Percentiles rank a stretch among this genome's conserved stretches.
These are phyloP conservation scores for Coilia nasus DNA, from an alignment of 2,797 vertebrate species.

Conservation along the genomic window DNA sequence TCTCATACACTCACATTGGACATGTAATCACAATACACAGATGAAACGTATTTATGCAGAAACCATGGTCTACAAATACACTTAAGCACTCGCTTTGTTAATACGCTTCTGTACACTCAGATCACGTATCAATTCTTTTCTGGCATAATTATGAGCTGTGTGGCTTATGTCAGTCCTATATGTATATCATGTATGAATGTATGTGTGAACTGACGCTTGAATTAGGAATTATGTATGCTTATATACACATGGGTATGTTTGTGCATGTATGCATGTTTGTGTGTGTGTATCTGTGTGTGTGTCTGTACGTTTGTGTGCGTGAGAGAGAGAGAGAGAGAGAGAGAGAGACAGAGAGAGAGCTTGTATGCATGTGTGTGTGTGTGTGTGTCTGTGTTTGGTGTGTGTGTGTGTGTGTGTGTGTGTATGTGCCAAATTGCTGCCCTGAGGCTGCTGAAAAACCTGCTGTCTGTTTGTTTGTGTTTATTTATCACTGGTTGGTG, in stretches of 20 bases:
- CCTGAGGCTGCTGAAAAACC: constrained; percentile 7
- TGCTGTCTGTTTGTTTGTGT: constrained; percentile 27
- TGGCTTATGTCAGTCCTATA: constrained; percentile 36
- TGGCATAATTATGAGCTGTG: not conserved
- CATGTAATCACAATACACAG: too few species aligned
- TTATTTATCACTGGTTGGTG: constrained; percentile 16
- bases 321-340: too few species aligned
- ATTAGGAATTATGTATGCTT: not conserved
- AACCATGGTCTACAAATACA: not conserved
- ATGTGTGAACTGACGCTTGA: not conserved
- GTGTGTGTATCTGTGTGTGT: not conserved
- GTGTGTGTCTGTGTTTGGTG: not conserved
- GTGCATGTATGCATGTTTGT: not conserved
- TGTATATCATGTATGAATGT: constrained; percentile 38
- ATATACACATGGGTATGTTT: not conserved
- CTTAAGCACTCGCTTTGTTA: not conserved
- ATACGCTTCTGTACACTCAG: not conserved
- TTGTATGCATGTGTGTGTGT: not conserved
- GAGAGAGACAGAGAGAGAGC: too few species aligned
- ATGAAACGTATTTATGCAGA: not conserved
- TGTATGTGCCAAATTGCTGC: constrained; percentile 7
- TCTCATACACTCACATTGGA: too few species aligned
- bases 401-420: not conserved
- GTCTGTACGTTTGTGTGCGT: not conserved
- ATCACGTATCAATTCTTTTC: not conserved